phyloP scores from a whole-genome alignment of 2,113 vertebrate genomes.

The Cyprinodon tularosa region DNA sequence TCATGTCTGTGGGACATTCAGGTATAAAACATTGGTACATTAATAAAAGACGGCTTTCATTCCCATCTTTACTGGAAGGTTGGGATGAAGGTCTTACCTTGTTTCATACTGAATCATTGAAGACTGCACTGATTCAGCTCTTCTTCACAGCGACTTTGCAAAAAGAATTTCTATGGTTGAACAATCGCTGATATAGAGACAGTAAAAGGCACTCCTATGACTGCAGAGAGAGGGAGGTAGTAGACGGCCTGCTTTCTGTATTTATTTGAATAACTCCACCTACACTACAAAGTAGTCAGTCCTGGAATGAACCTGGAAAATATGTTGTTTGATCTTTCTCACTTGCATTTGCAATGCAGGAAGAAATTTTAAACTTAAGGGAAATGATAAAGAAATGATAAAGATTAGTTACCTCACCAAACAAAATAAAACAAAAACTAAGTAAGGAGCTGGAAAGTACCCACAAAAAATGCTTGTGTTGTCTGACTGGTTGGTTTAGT shows the following conservation, averaged over 20 bases:
- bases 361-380: not conserved
- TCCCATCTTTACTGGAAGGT: not conserved
- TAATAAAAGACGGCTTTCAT: not conserved
- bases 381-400: not conserved
- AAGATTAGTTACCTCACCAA: not conserved
- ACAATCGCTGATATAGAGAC: not conserved
- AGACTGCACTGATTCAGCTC: not conserved
- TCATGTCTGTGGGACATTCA: rapidly evolving
- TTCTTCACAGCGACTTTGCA: not conserved
- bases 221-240: not conserved
- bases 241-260: not conserved
- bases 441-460: not conserved
- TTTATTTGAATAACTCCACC: too few species aligned
- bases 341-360: not conserved
- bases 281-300: too few species aligned
- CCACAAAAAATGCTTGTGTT: not conserved
- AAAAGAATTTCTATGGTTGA: not conserved
- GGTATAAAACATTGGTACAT: not conserved
- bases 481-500: too few species aligned
- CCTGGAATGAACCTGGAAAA: too few species aligned
- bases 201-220: not conserved
- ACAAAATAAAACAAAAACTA: not conserved
- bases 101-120: not conserved
- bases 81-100: not conserved
- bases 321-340: too few species aligned